A percentile compares a stretch with the other conserved stretches of the same genome.
phyloP scores from a whole-genome alignment of 2,113 vertebrate genomes.

The Artemisiospiza belli region DNA sequence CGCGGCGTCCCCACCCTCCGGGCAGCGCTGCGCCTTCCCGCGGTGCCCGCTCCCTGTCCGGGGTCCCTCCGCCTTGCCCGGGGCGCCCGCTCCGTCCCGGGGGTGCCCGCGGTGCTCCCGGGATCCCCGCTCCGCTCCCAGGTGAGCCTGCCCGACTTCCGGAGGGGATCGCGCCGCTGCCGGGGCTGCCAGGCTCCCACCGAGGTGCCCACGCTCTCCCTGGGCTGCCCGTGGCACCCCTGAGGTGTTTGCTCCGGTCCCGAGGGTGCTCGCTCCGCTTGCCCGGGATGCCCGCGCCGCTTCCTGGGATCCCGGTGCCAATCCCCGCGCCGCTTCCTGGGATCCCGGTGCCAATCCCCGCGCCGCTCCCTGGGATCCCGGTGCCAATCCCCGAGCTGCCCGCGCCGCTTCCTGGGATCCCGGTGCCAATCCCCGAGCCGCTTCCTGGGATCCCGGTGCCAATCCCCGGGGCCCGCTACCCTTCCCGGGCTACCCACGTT shows the following conservation, averaged over 20 bases:
- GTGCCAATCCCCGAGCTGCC: too few relatives aligned
- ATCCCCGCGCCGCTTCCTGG: too few relatives aligned
- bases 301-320: too few relatives aligned
- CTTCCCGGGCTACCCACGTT: not conserved
- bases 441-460: too few relatives aligned
- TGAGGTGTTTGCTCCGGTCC: rapidly evolving
- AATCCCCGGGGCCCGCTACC: not conserved
- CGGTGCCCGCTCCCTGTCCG: rapidly evolving
- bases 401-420: too few relatives aligned
- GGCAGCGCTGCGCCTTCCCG: rapidly evolving
- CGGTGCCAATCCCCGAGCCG: too few relatives aligned
- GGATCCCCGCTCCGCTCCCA: not conserved
- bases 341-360: too few relatives aligned
- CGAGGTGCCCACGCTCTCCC: rapidly evolving
- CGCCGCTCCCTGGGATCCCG: too few relatives aligned
- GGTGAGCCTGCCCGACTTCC: not conserved
- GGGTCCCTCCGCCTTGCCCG: rapidly evolving
- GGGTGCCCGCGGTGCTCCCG: not conserved
- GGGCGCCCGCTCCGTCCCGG: too few relatives aligned
- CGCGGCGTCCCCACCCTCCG: rapidly evolving
- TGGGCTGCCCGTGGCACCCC: rapidly evolving
- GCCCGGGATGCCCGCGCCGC: too few relatives aligned
- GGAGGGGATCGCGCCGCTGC: not conserved
- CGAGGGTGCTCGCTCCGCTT: too few relatives aligned
- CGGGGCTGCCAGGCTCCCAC: rapidly evolving